Conservation (phyloP, 1,140 invertebrate species). For the Lordiphosa mommai region DNA sequence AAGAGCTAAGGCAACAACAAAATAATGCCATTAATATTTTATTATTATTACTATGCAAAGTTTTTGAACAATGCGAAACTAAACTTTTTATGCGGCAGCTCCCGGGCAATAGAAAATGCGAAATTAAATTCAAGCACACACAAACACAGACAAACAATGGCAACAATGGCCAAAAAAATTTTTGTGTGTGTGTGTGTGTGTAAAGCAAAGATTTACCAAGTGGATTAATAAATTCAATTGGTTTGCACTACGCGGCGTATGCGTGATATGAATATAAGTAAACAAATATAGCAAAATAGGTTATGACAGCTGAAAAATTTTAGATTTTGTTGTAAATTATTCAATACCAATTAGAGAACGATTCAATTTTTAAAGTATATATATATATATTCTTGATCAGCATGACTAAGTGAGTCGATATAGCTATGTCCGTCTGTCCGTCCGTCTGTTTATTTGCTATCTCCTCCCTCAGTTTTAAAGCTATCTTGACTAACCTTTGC, state of each 20-base stretch:
- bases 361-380: no score
- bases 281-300: conserved; percentile 30
- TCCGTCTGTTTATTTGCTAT: no score
- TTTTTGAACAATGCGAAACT: conserved; percentile 46
- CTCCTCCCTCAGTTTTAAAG: no score
- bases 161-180: conserved; percentile 44
- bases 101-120: conserved; percentile 50
- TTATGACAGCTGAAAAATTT: no score
- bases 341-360: no score
- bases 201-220: conserved; percentile 37
- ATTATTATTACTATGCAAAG: conserved; percentile 68
- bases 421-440: no score
- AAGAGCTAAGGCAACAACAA: no score
- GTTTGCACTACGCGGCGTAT: conserved; percentile 56
- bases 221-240: conserved; percentile 74
- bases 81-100: conserved; percentile 40
- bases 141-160: conserved; percentile 1
- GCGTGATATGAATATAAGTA: conserved; percentile 39
- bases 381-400: no score
- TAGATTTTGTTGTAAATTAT: no score
- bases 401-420: no score
- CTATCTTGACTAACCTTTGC: no score
- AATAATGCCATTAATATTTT: conserved; percentile 71
- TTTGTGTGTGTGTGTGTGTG: conserved; percentile 11
- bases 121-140: conserved; percentile 41